Conservation (phyloP, 2,797 vertebrate species). For the Halcyon badia region DNA sequence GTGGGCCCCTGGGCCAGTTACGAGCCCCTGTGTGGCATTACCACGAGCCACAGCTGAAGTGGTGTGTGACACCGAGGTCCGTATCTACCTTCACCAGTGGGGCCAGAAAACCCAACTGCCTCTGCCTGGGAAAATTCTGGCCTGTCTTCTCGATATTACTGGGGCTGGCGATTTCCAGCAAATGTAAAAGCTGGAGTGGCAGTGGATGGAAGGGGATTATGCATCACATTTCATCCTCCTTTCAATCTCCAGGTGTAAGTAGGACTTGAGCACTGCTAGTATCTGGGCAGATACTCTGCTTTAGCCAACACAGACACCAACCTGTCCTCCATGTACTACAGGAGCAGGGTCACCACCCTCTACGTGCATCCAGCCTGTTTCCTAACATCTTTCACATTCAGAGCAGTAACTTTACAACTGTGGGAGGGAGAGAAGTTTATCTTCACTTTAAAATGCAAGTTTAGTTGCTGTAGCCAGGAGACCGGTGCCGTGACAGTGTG, state of each 20-base stretch:
- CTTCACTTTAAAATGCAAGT: not conserved
- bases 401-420: not conserved
- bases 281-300: not conserved
- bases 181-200: fast-evolving
- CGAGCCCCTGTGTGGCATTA: fast-evolving
- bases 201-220: not conserved
- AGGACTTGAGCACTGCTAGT: not conserved
- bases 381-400: not conserved
- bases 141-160: fast-evolving
- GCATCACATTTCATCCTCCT: not conserved
- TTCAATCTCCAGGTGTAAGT: not conserved
- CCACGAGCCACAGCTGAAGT: not conserved
- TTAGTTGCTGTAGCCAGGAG: not conserved
- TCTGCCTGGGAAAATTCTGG: not conserved
- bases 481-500: fast-evolving
- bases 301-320: not conserved
- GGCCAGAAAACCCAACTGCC: not conserved
- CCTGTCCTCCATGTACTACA: not conserved
- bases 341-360: not conserved
- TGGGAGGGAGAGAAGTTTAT: not conserved
- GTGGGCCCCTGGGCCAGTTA: fast-evolving
- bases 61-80: not conserved
- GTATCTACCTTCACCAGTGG: not conserved
- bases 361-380: not conserved
- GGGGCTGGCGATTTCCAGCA: not conserved